phyloP scores from a whole-genome alignment of 2,888 invertebrate genomes.

The Notodonta ziczac region DNA sequence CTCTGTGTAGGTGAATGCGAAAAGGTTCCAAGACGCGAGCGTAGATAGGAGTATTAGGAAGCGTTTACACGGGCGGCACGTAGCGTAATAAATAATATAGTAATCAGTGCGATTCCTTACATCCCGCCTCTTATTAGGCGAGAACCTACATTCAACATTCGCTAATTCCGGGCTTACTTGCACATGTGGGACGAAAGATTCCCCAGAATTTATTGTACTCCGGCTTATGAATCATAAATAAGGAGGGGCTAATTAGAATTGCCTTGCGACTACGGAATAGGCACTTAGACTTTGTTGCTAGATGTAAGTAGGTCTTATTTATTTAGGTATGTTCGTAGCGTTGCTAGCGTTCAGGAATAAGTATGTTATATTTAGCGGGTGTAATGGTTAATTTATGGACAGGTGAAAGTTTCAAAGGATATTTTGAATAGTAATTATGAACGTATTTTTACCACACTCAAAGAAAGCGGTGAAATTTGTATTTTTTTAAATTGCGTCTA shows the following conservation, averaged over 20 bases:
- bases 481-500: too few relatives aligned
- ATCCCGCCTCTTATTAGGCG: constrained; percentile 83
- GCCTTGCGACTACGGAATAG: constrained; percentile 56
- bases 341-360: constrained; percentile 23
- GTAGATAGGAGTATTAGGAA: constrained; percentile 78
- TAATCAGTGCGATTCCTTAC: constrained; percentile 84
- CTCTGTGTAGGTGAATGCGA: constrained; percentile 30
- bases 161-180: constrained; percentile 80
- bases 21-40: constrained; percentile 65
- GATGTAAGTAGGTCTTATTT: constrained; percentile 29
- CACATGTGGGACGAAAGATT: constrained; percentile 84
- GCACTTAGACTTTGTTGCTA: constrained; percentile 49
- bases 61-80: constrained; percentile 83
- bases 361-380: constrained; percentile 11
- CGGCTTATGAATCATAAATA: constrained; percentile 85
- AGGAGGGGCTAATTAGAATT: constrained; percentile 80
- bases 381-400: background rate
- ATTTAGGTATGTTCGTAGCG: constrained; percentile 19
- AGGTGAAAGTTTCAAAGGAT: too few relatives aligned
- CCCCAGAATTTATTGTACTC: constrained; percentile 81
- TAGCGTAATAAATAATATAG: constrained; percentile 84
- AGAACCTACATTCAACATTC: constrained; percentile 83
- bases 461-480: too few relatives aligned
- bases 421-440: too few relatives aligned
- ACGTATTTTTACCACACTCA: too few relatives aligned